These are phyloP conservation scores for Drosophila ohnishii DNA, from an alignment of 1,140 invertebrate genomes.

Conservation along the genomic window DNA sequence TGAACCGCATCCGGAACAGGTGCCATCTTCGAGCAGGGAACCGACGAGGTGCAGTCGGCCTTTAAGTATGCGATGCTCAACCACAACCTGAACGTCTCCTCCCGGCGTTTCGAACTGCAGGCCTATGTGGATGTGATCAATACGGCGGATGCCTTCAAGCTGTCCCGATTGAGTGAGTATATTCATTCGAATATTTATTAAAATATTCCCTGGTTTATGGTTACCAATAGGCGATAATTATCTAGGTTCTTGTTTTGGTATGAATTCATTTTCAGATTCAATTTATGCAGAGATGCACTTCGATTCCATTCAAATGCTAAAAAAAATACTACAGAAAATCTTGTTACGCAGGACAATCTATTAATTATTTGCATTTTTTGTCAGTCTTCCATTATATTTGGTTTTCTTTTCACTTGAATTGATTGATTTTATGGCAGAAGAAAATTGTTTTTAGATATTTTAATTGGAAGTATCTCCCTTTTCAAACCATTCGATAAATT, in stretches of 20 bases:
- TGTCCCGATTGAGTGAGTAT: conserved; percentile 93
- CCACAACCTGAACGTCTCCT: conserved; percentile 90
- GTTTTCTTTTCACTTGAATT: background rate
- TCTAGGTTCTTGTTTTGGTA: conserved; percentile 1
- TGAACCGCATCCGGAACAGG: conserved; percentile 84
- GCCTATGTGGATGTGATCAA: conserved; percentile 95
- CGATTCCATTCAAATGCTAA: background rate
- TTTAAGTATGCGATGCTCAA: conserved; percentile 93
- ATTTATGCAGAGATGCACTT: conserved; percentile 18
- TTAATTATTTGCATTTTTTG: conserved; percentile 52
- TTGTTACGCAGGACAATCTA: conserved; percentile 16
- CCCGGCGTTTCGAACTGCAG: conserved; percentile 90
- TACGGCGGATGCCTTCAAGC: conserved; percentile 95
- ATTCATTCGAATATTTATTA: background rate
- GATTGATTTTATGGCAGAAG: background rate
- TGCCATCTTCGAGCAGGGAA: conserved; percentile 94
- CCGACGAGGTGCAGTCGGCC: conserved; percentile 93
- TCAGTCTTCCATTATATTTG: conserved; percentile 13
- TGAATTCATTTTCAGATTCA: background rate
- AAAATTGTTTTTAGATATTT: too few relatives aligned
- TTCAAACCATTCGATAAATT: background rate
- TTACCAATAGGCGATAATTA: conserved; percentile 16
- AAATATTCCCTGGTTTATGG: background rate
- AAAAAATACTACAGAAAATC: background rate
- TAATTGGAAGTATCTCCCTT: background rate